Conservation (phyloP, 2,888 invertebrate species). For the Lacanobia oleracea region DNA sequence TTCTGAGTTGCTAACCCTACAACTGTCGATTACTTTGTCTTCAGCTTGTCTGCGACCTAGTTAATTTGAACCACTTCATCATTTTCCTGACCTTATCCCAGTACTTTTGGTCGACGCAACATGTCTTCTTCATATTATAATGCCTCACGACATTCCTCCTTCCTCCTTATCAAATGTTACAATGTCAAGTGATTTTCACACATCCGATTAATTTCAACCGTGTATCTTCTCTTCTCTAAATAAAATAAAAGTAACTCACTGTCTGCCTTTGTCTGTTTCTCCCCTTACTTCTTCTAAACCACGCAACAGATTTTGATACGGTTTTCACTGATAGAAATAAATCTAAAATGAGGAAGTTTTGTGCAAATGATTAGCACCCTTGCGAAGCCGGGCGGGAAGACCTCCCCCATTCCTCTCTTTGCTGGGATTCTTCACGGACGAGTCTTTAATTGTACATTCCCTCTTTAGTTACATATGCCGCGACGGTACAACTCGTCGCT, state of each 20-base stretch:
- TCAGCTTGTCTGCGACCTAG: neutral
- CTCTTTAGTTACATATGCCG: conserved; percentile 98
- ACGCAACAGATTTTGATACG: too few relatives aligned
- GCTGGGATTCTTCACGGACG: too few relatives aligned
- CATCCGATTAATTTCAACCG: neutral
- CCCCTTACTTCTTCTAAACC: too few relatives aligned
- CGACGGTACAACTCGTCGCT: conserved; percentile 99
- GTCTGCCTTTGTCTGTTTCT: too few relatives aligned
- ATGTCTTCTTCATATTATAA: neutral
- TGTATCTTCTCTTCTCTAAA: neutral
- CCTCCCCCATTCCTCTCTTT: too few relatives aligned
- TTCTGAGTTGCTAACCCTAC: neutral
- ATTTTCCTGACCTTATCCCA: neutral
- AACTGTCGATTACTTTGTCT: neutral
- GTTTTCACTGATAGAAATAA: too few relatives aligned
- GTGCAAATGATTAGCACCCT: too few relatives aligned
- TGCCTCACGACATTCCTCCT: too few relatives aligned
- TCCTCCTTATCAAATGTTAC: too few relatives aligned
- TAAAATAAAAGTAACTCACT: too few relatives aligned
- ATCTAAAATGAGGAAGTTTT: too few relatives aligned
- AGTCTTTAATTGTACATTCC: neutral
- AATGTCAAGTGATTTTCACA: neutral
- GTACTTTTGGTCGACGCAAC: neutral
- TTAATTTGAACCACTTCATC: neutral
- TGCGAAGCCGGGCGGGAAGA: too few relatives aligned